phyloP scores from a whole-genome alignment of 2,113 vertebrate species.

The Phalacrocorax aristotelis region DNA sequence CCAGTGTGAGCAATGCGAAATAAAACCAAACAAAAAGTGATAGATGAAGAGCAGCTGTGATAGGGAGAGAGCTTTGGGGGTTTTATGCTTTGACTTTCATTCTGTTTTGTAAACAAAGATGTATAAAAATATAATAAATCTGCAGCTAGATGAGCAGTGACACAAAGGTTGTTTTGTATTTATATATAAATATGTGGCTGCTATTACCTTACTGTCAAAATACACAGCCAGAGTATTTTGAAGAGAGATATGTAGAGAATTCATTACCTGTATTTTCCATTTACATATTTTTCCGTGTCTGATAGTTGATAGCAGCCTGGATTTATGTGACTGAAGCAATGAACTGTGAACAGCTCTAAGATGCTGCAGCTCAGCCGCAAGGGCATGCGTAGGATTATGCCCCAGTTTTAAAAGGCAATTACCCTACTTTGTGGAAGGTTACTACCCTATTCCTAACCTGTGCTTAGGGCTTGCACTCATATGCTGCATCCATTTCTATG shows the following conservation, averaged over 20 bases:
- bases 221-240: neutral
- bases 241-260: neutral
- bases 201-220: neutral
- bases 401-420: neutral
- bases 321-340: neutral
- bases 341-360: neutral
- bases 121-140: neutral
- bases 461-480: neutral
- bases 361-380: neutral
- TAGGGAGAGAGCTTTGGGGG: neutral
- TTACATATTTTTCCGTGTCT: neutral
- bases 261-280: neutral
- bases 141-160: neutral
- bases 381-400: accelerated
- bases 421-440: neutral
- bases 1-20: neutral
- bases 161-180: neutral
- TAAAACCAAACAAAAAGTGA: neutral
- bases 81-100: neutral
- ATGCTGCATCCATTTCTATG: neutral
- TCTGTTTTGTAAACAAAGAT: neutral
- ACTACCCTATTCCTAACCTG: neutral
- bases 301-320: neutral
- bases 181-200: neutral
- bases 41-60: neutral